A percentile compares a stretch with the other conserved stretches of the same genome.
These are phyloP conservation scores for Ariopsis seemanni DNA, from an alignment of 2,113 vertebrate genomes.

Conservation along the genomic window DNA sequence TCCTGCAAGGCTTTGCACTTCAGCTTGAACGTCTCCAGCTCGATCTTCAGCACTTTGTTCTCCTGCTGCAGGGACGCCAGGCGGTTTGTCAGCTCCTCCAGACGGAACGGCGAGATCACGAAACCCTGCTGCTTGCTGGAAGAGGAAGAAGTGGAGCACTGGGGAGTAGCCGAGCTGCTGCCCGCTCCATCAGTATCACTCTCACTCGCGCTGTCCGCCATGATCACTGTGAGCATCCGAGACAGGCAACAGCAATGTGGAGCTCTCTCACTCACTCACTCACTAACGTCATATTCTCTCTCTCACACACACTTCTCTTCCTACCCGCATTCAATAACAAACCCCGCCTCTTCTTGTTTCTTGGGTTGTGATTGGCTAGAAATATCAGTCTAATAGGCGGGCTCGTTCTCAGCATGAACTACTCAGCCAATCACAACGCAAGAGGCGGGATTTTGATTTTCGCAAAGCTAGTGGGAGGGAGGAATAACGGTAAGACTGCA, in stretches of 20 bases:
- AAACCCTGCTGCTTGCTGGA: slow-evolving; percentile 61
- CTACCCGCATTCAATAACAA: background rate
- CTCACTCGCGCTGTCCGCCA: slow-evolving; percentile 84
- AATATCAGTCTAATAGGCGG: background rate
- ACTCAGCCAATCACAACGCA: background rate
- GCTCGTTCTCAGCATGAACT: background rate
- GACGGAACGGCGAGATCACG: slow-evolving; percentile 81
- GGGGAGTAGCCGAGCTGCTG: slow-evolving; percentile 59
- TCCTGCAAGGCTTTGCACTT: slow-evolving; percentile 85
- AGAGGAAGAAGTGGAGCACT: slow-evolving; percentile 52
- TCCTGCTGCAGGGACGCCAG: slow-evolving; percentile 84
- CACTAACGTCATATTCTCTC: slow-evolving; percentile 17
- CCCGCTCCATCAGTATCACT: slow-evolving; percentile 79
- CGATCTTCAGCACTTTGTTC: slow-evolving; percentile 87
- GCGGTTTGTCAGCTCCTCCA: slow-evolving; percentile 82
- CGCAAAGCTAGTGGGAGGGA: background rate
- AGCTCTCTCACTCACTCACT: background rate
- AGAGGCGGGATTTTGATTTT: background rate
- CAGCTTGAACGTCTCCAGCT: slow-evolving; percentile 85
- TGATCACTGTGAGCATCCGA: slow-evolving; percentile 51
- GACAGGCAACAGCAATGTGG: background rate
- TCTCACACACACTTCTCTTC: background rate
- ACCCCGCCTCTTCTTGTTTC: background rate
- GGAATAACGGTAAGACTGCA: background rate
- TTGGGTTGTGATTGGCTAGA: background rate